Conservation (phyloP, 1,140 invertebrate genomes). For the Drosophila rufa region DNA sequence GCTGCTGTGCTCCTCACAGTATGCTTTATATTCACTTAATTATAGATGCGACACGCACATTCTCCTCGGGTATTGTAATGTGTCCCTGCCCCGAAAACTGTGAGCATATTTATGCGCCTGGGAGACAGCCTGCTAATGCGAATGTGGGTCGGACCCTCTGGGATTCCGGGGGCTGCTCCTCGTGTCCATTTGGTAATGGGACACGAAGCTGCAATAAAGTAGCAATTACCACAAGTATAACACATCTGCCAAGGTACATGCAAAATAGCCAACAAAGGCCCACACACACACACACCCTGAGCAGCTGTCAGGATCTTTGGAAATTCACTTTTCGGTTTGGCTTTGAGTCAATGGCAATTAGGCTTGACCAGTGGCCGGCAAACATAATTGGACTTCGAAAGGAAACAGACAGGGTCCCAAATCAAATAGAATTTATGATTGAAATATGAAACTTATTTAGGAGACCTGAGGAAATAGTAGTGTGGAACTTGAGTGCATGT, state of each 20-base stretch:
- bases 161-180: conserved; percentile 13
- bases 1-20: conserved; percentile 10
- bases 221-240: conserved; percentile 61
- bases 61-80: conserved; percentile 30
- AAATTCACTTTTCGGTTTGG: background rate
- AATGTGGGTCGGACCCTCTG: conserved; percentile 4
- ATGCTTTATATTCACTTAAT: conserved; percentile 76
- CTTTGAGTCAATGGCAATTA: conserved; percentile 6
- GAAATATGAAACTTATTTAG: background rate
- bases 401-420: too few relatives aligned
- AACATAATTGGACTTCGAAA: background rate
- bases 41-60: conserved; percentile 78
- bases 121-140: background rate
- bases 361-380: background rate
- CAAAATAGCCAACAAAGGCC: conserved; percentile 28
- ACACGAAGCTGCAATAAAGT: conserved; percentile 60
- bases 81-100: conserved; percentile 16
- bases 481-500: too few relatives aligned
- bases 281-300: background rate
- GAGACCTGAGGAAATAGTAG: too few relatives aligned
- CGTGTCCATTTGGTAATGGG: conserved; percentile 48
- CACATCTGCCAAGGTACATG: conserved; percentile 36
- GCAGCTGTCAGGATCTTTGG: background rate
- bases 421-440: background rate
- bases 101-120: conserved; percentile 33